Evolutionary conservation across 2,888 invertebrate species (phyloP), one percentile per base, ranked within the genome.

Genomic region (Schizaphis graminum): DNA sequence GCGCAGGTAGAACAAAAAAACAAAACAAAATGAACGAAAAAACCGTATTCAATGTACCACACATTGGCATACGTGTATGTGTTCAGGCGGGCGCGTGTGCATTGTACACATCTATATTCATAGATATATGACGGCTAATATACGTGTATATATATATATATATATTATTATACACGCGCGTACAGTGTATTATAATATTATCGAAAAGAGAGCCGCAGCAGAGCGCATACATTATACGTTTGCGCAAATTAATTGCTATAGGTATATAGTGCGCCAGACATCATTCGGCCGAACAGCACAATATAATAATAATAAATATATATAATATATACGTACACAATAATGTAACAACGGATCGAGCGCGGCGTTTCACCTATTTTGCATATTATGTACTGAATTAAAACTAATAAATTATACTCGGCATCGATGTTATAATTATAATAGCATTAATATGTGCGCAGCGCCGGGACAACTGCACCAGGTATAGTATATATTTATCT

Each of bases 361-460:
- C 89, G 13, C 57, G 16, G 44, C 44, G 57, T 89, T 89, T 89
- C 44, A 57, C 57, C 89, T 89, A 89, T 89, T 89, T 89, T 89
- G 89, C 89, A 89, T 89, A 77, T 77, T 77, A 77, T 28, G 10
- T 77, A 44, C 56, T 13, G 89, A 89, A 57, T 57, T 57, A 89
- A 56, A 57, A 89, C 89, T 41, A 57, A 89, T 89, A 89, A 89
- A 89, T 89, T 57, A 89, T 41, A 88, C n/a, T 16, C 57, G 26
- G 89, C 57, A 89, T 89, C 44, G 89, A 89, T 41, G 57, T 89
- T 89, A 8, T 89, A 89, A 57, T 77, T 89, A 89, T 57, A 28
- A 89, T 57, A 44, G 21, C 77, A 77, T 77, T 35, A 21, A 28
- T 67, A 16, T n/a, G 67, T 77, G 77, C 10, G 35, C 77, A 77